phyloP scores from a whole-genome alignment of 2,113 vertebrate species.

The Aepyceros melampus region DNA sequence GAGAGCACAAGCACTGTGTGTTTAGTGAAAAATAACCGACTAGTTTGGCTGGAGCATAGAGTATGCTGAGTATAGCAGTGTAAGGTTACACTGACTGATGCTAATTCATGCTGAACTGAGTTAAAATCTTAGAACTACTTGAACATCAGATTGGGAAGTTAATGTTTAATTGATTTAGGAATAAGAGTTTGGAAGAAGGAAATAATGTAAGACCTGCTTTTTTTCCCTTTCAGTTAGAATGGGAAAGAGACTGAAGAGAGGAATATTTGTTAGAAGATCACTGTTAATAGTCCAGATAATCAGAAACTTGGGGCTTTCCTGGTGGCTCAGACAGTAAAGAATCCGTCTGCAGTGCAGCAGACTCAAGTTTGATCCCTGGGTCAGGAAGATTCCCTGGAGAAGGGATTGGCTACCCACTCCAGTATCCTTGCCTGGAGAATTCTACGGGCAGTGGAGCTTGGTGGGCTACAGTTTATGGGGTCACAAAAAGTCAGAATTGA shows the following conservation, averaged over 20 bases:
- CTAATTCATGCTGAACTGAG: not conserved
- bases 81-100: not conserved
- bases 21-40: not conserved
- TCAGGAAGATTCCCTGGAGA: not conserved
- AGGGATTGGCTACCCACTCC: not conserved
- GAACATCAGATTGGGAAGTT: not conserved
- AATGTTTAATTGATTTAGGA: slow-evolving; percentile 10
- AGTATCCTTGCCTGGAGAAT: not conserved
- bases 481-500: not conserved
- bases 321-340: not conserved
- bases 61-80: not conserved
- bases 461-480: not conserved
- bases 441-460: not conserved
- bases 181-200: slow-evolving; percentile 11
- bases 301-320: not conserved
- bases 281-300: not conserved
- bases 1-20: not conserved
- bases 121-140: not conserved
- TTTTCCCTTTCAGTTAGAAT: not conserved
- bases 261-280: not conserved
- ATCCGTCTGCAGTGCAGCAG: not conserved
- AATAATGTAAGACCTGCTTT: not conserved
- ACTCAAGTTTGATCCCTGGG: not conserved
- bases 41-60: not conserved
- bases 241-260: not conserved